phyloP scores from a whole-genome alignment of 2,797 vertebrate genomes.

The Danio tinwini region DNA sequence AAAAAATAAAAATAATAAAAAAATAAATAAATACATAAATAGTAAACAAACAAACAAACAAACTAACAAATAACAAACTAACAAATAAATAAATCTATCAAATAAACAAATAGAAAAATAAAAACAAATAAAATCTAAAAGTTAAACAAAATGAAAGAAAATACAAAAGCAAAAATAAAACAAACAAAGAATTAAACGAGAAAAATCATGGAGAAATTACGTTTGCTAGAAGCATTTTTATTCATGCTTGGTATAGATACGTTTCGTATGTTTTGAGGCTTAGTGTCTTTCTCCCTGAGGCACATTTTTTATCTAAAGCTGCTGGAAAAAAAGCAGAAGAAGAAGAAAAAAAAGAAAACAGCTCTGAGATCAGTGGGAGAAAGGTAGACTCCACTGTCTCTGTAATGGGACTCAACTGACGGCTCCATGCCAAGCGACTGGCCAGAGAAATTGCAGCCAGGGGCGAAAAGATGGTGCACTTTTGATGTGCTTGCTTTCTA shows the following conservation, averaged over 20 bases:
- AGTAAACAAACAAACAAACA: no score
- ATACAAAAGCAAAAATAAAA: no score
- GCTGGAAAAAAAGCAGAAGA: conserved; percentile 16
- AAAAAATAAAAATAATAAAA: no score
- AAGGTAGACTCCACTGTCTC: conserved; percentile 17
- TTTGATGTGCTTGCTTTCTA: conserved; percentile 35
- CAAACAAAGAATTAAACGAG: no score
- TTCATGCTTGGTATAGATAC: background rate
- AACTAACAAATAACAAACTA: no score
- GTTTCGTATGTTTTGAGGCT: background rate
- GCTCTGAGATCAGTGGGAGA: conserved; percentile 22
- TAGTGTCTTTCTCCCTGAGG: background rate
- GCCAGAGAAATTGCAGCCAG: conserved; percentile 27
- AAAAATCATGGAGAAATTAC: no score
- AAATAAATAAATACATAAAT: no score
- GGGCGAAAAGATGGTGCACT: conserved; percentile 31
- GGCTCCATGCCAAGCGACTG: conserved; percentile 2
- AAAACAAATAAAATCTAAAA: no score
- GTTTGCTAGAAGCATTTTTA: background rate
- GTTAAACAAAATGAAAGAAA: no score
- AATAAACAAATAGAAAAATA: background rate
- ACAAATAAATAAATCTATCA: background rate
- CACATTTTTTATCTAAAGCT: background rate
- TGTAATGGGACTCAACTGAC: conserved; percentile 3
- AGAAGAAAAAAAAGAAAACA: background rate